Percentiles rank a stretch among this genome's conserved stretches.
These are phyloP conservation scores for Calcarius ornatus DNA, from an alignment of 2,113 vertebrate species.

Conservation along the genomic window DNA sequence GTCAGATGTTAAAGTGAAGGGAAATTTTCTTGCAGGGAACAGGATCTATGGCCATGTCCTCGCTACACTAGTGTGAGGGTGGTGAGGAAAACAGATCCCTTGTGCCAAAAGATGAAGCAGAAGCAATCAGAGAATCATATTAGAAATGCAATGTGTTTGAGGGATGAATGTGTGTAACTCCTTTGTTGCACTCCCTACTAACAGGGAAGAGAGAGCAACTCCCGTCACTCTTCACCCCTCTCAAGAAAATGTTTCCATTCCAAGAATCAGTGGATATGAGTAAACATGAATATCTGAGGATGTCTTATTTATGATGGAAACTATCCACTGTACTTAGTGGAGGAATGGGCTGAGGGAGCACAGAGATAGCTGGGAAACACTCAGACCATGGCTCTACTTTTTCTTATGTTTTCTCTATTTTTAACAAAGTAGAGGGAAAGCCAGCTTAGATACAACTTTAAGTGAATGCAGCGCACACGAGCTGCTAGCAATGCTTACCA, in stretches of 20 bases:
- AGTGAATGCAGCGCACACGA: neutral
- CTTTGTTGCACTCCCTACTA: neutral
- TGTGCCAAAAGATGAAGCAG: neutral
- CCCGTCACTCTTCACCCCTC: neutral
- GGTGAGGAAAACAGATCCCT: neutral
- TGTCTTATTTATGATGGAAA: neutral
- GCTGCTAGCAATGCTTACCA: neutral
- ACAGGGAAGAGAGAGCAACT: fast-evolving
- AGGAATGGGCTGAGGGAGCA: neutral
- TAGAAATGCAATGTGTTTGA: neutral
- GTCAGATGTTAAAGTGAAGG: neutral
- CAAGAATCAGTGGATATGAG: neutral
- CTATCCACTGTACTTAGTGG: neutral
- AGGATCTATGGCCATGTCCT: neutral
- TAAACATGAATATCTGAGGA: neutral
- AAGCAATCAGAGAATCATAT: neutral
- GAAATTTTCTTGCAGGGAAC: neutral
- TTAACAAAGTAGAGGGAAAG: neutral
- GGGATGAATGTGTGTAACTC: fast-evolving
- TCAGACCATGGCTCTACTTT: neutral
- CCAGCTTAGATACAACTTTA: neutral
- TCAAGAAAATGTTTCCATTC: neutral
- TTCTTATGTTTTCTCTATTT: neutral
- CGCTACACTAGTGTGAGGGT: neutral
- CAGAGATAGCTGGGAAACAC: neutral